These are phyloP conservation scores for Aromia moschata DNA, from an alignment of 2,888 invertebrate species.

Conservation along the genomic window DNA sequence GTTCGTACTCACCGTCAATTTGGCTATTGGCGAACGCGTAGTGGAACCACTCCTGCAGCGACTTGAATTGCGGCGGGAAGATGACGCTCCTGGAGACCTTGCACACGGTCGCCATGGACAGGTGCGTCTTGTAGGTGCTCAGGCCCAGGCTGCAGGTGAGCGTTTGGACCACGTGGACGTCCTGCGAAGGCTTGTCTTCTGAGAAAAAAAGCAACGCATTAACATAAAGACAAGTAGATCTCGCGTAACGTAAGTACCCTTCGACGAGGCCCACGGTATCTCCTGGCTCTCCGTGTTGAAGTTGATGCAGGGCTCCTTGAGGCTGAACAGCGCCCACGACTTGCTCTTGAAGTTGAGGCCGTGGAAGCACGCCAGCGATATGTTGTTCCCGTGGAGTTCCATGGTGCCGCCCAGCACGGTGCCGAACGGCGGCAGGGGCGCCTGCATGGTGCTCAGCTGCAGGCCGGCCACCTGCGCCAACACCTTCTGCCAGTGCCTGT, in stretches of 20 bases:
- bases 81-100: slow-evolving; percentile 90
- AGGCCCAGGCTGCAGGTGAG: slow-evolving; percentile 89
- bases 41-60: slow-evolving; percentile 95
- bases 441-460: slow-evolving; percentile 77
- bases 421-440: slow-evolving; percentile 75
- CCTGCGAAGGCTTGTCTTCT: slow-evolving; percentile 63
- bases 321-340: slow-evolving; percentile 94
- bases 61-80: slow-evolving; percentile 95
- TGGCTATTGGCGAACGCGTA: slow-evolving; percentile 96
- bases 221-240: background rate
- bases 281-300: slow-evolving; percentile 95
- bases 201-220: slow-evolving; percentile 13
- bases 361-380: slow-evolving; percentile 96
- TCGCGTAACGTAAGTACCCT: slow-evolving; percentile 64
- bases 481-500: slow-evolving; percentile 93
- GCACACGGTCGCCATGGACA: slow-evolving; percentile 94
- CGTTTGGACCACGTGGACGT: slow-evolving; percentile 88
- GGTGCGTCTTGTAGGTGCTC: slow-evolving; percentile 74
- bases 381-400: slow-evolving; percentile 88
- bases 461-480: slow-evolving; percentile 83
- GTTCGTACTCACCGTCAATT: slow-evolving; percentile 90
- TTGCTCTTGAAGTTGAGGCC: slow-evolving; percentile 96
- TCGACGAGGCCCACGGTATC: slow-evolving; percentile 68
- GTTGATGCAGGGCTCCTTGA: slow-evolving; percentile 91
- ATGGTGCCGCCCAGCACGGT: slow-evolving; percentile 88